A percentile compares a stretch with the other conserved stretches of the same genome.
These are phyloP conservation scores for Ernsta delagoae DNA, from an alignment of 2,888 invertebrate species.

Conservation along the genomic window DNA sequence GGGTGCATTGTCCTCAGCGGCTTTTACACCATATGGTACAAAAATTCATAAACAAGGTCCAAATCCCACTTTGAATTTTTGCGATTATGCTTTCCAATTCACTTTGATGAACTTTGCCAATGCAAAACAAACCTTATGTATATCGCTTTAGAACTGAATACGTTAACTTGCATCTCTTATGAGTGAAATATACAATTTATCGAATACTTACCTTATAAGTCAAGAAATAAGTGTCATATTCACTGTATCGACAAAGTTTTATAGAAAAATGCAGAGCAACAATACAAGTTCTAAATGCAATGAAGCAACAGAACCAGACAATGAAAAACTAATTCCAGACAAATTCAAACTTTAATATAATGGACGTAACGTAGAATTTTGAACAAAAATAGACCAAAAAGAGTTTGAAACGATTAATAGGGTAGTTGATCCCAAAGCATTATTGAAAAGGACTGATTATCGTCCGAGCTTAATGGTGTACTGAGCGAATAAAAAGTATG, in stretches of 20 bases:
- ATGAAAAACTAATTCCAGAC: conserved; percentile 42
- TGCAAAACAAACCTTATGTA: conserved; percentile 47
- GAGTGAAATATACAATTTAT: background rate
- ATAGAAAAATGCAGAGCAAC: conserved; percentile 55
- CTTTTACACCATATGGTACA: conserved; percentile 83
- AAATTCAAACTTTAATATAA: conserved; percentile 39
- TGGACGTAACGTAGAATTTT: conserved; percentile 48
- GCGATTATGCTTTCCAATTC: conserved; percentile 61
- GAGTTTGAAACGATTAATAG: conserved; percentile 73
- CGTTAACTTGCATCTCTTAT: background rate
- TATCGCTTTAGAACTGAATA: conserved; percentile 10
- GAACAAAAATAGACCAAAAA: conserved; percentile 44
- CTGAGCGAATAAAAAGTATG: conserved; percentile 37
- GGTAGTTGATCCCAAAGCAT: conserved; percentile 75
- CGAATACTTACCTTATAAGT: conserved; percentile 6
- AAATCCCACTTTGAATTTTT: conserved; percentile 70
- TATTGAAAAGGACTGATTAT: conserved; percentile 77
- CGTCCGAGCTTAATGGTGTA: conserved; percentile 59
- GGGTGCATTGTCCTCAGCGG: conserved; percentile 78
- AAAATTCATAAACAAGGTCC: conserved; percentile 81
- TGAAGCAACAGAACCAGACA: conserved; percentile 64
- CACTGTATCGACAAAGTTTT: conserved; percentile 24
- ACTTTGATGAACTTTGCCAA: conserved; percentile 34
- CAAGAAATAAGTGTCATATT: conserved; percentile 14
- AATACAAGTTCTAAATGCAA: conserved; percentile 63